Evolutionary conservation across 1,140 invertebrate species (phyloP), one percentile per base, ranked within the genome.

Genomic region (Macrosteles quadrilineatus): DNA sequence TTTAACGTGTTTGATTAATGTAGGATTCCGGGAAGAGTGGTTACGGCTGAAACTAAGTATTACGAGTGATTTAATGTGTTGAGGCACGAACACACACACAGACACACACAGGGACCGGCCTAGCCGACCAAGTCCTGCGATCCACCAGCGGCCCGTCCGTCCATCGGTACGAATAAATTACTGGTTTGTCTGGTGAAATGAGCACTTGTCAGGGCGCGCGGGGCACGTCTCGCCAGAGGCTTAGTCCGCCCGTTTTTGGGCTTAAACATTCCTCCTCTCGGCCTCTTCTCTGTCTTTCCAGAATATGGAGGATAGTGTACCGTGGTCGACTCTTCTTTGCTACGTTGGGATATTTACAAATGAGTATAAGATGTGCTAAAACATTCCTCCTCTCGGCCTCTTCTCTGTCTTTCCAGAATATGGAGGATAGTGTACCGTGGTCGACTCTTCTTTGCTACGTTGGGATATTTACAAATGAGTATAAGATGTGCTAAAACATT

Each of bases 1-100:
- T 59, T 59, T 59, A 59, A 59, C 55, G 25, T 59, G 55, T 59
- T 59, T 59, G 55, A 59, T 59, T 59, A 59, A 59, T 59, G 55
- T 59, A 9, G 55, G 27, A 30, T 59, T 59, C 55, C 27, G 23
- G 55, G 55, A 59, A 59, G 55, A 59, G 55, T 29, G 47, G 47
- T 50, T 50, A 50, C 47, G 47, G 47, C 47, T 50, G 47, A 50
- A 50, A 50, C 47, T 59, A n/a, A 30, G 55, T 59, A 59, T 59
- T 59, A 59, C 55, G 55, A 59, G n/a, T 59, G 55, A 59, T 59
- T 59, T 59, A 59, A 59, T 59, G 55, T 59, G 55, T 59, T 25
- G 55, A 59, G 55, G 55, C 55, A 59, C 55, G 55, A 59, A 59
- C 23, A 30, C 55, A 27, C 11, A 19, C 55, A 23, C 23, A 29